These are phyloP conservation scores for Blera fallax DNA, from an alignment of 2,888 invertebrate species.

Conservation along the genomic window DNA sequence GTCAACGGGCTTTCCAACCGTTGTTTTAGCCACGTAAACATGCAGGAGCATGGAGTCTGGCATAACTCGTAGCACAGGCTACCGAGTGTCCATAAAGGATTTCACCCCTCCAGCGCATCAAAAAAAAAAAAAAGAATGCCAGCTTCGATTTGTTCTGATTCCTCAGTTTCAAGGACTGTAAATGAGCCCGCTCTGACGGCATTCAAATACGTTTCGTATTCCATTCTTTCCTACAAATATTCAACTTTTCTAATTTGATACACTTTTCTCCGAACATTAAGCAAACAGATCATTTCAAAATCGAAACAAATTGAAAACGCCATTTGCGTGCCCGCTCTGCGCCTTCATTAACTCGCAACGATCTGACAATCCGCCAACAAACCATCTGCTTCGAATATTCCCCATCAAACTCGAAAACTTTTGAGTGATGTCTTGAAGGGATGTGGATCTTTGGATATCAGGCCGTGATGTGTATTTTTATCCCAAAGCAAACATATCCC, in stretches of 20 bases:
- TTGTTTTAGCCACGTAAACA: too few species aligned
- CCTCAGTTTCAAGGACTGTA: too few species aligned
- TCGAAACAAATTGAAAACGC: slow-evolving; percentile 29
- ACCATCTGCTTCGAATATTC: slow-evolving; percentile 61
- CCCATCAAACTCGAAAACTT: slow-evolving; percentile 13
- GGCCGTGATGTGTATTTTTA: slow-evolving; percentile 39
- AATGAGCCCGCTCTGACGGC: too few species aligned
- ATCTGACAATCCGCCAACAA: slow-evolving; percentile 45
- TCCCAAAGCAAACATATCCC: not conserved
- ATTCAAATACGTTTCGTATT: too few species aligned
- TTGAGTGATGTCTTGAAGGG: slow-evolving; percentile 59
- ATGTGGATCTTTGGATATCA: slow-evolving; percentile 1
- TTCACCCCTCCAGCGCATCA: too few species aligned
- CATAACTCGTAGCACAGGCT: too few species aligned
- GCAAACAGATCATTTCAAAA: not conserved
- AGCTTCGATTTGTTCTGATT: too few species aligned
- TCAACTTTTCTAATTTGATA: not conserved
- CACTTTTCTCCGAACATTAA: not conserved
- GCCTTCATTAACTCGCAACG: slow-evolving; percentile 21
- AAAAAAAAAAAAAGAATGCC: too few species aligned
- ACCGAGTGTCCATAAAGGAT: too few species aligned
- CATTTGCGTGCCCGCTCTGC: not conserved
- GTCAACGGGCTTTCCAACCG: too few species aligned
- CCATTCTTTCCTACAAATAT: not conserved
- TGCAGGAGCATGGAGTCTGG: too few species aligned